Evolutionary conservation across 1,140 invertebrate species (phyloP).

Genomic region (Drosophila parabipectinata): DNA sequence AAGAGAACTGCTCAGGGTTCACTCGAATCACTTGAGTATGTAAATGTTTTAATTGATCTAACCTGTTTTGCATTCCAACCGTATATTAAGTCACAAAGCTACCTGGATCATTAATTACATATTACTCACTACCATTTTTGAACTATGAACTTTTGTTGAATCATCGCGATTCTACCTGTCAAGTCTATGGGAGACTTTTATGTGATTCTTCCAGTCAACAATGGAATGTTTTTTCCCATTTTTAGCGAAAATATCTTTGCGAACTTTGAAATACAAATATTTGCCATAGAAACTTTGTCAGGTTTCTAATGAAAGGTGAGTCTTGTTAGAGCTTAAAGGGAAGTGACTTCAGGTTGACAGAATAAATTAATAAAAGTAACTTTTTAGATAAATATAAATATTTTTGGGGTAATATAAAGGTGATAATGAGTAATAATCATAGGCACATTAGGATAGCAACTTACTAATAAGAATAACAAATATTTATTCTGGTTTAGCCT

Average conservation of each 20-base stretch:
- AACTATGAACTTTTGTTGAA: slow-evolving; percentile 32
- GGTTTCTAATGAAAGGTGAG: slow-evolving; percentile 28
- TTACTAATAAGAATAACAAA: too few species aligned
- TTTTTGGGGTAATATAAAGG: background rate
- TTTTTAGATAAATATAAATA: background rate
- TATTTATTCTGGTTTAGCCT: too few species aligned
- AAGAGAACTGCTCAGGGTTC: background rate
- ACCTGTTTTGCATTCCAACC: background rate
- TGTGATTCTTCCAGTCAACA: slow-evolving; percentile 16
- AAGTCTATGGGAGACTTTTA: background rate
- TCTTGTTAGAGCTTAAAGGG: slow-evolving; percentile 3
- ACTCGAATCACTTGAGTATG: background rate
- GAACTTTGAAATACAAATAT: slow-evolving; percentile 35
- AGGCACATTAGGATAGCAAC: background rate
- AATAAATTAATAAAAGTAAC: background rate
- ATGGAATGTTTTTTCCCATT: slow-evolving; percentile 26
- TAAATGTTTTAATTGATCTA: background rate
- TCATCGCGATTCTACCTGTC: slow-evolving; percentile 8
- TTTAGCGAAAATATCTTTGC: slow-evolving; percentile 31
- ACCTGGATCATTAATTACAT: background rate
- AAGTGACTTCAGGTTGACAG: background rate
- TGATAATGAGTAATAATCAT: background rate
- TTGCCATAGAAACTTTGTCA: slow-evolving; percentile 15
- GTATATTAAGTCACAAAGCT: background rate
- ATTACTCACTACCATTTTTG: slow-evolving; percentile 6